Conservation (phyloP, 2,888 invertebrate genomes). For the Amaurobius ferox region DNA sequence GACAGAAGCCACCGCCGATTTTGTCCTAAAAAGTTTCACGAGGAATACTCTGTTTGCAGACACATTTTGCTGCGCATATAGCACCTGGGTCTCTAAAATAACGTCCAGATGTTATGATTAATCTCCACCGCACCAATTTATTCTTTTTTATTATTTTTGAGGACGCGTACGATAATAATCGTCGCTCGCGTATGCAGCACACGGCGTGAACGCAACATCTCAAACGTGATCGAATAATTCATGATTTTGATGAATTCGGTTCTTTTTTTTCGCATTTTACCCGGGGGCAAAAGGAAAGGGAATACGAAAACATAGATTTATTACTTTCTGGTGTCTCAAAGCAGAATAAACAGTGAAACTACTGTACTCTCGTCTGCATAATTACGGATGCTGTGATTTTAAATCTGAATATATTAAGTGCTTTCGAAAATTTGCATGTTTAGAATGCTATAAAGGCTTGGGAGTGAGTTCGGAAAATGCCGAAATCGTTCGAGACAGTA, state of each 20-base stretch:
- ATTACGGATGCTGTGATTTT: too few species aligned
- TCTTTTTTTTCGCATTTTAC: not conserved
- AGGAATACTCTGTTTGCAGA: too few species aligned
- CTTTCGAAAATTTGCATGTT: too few species aligned
- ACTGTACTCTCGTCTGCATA: not conserved
- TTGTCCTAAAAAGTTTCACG: too few species aligned
- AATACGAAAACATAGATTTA: not conserved
- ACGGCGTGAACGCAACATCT: not conserved
- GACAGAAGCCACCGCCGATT: too few species aligned
- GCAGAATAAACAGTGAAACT: not conserved
- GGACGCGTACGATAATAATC: not conserved
- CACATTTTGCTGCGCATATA: not conserved
- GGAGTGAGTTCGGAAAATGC: too few species aligned
- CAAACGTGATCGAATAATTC: not conserved
- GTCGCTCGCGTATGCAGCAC: not conserved
- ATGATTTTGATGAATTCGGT: not conserved
- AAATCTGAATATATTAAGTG: too few species aligned
- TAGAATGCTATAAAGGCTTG: too few species aligned
- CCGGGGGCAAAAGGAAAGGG: not conserved
- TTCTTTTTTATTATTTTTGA: conserved; percentile 5
- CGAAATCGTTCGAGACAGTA: too few species aligned
- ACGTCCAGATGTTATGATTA: conserved; percentile 8
- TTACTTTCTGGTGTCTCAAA: not conserved
- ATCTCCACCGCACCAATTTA: not conserved
- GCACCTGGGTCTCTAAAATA: not conserved